A percentile compares a stretch with the other conserved stretches of the same genome.
These are phyloP conservation scores for Polyodon spathula DNA, from an alignment of 2,113 vertebrate species.

Conservation along the genomic window DNA sequence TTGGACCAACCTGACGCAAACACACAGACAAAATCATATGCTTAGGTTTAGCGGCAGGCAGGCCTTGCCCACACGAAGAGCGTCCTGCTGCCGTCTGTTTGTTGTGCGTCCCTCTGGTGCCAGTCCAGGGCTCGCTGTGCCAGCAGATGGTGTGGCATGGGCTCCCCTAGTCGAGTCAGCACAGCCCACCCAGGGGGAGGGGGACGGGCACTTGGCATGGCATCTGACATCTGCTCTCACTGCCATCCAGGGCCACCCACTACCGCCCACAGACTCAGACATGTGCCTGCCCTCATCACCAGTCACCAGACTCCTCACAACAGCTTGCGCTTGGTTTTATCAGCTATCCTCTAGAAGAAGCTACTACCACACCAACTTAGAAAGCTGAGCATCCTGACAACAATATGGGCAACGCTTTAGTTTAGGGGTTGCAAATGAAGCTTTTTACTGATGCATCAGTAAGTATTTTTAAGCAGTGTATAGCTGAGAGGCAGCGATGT, in stretches of 20 bases:
- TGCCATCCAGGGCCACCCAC: conserved; percentile 14
- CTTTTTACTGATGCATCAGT: no score
- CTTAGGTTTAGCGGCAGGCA: not conserved
- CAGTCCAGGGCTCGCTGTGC: conserved; percentile 49
- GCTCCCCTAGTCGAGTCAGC: conserved; percentile 28
- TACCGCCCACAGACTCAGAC: conserved; percentile 6
- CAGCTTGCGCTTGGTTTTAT: conserved; percentile 3
- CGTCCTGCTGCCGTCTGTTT: conserved; percentile 42
- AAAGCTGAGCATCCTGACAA: no score
- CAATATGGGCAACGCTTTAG: no score
- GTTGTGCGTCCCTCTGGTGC: conserved; percentile 22
- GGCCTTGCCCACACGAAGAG: not conserved
- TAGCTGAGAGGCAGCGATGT: no score
- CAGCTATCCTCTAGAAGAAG: not conserved
- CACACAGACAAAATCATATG: not conserved
- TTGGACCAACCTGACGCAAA: conserved; percentile 7
- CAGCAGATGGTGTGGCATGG: conserved; percentile 56
- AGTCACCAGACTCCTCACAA: not conserved
- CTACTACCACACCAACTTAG: not conserved
- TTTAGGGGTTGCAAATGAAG: no score
- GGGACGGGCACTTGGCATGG: conserved; percentile 22
- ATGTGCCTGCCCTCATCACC: not conserved
- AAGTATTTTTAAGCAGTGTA: no score
- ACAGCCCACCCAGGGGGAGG: conserved; percentile 39
- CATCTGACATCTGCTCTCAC: conserved; percentile 54